Evolutionary conservation across 2,888 invertebrate genomes (phyloP).

Genomic region (Nezara viridula): DNA sequence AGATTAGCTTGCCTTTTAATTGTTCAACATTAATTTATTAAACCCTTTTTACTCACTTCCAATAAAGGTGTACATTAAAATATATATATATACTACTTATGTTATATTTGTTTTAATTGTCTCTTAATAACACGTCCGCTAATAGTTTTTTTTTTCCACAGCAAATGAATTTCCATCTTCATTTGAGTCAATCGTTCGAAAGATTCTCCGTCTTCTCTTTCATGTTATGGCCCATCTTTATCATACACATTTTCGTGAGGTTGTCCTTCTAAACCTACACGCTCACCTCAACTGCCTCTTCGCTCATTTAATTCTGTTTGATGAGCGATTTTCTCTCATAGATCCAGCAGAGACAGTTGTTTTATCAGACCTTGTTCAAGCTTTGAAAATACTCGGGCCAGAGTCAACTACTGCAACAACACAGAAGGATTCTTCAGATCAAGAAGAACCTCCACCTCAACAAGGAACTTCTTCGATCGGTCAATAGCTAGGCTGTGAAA

Average conservation of each 20-base stretch:
- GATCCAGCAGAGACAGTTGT: slow-evolving; percentile 97
- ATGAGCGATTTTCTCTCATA: slow-evolving; percentile 89
- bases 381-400: slow-evolving; percentile 72
- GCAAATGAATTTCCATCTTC: slow-evolving; percentile 94
- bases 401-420: slow-evolving; percentile 60
- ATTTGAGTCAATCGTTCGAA: slow-evolving; percentile 95
- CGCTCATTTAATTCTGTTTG: slow-evolving; percentile 91
- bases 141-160: slow-evolving; percentile 70
- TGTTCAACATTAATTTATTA: too few relatives aligned
- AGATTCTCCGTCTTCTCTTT: slow-evolving; percentile 95
- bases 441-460: slow-evolving; percentile 55
- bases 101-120: background rate
- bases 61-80: too few relatives aligned
- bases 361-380: slow-evolving; percentile 90
- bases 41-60: too few relatives aligned
- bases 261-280: slow-evolving; percentile 92
- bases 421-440: slow-evolving; percentile 41
- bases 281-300: slow-evolving; percentile 97
- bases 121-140: background rate
- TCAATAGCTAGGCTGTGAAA: slow-evolving; percentile 60
- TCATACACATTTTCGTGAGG: slow-evolving; percentile 97
- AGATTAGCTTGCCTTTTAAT: too few relatives aligned
- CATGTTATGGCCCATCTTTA: slow-evolving; percentile 98
- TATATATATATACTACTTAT: too few relatives aligned
- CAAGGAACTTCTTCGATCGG: slow-evolving; percentile 48